phyloP scores from a whole-genome alignment of 2,888 invertebrate genomes.

The Campoplex nolae region DNA sequence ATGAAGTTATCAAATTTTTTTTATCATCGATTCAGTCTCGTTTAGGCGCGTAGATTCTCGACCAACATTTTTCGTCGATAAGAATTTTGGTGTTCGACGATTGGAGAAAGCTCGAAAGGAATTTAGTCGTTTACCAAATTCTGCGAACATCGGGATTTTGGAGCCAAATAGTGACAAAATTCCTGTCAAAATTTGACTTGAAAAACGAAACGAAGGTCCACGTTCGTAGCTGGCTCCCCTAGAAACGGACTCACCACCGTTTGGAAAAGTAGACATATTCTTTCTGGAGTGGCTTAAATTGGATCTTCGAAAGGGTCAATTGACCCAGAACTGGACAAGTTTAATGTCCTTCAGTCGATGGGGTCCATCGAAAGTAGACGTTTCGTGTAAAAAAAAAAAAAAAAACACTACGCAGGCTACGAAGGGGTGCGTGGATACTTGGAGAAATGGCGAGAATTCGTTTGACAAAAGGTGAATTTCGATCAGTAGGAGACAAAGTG shows the following conservation, averaged over 20 bases:
- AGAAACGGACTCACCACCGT: background rate
- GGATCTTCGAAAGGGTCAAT: conserved; percentile 22
- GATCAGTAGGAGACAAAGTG: background rate
- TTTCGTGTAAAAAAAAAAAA: conserved; percentile 8
- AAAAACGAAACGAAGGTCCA: background rate
- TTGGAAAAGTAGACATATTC: background rate
- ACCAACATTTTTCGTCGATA: background rate
- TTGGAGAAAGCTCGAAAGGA: background rate
- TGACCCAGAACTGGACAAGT: conserved; percentile 33
- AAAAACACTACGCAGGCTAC: background rate
- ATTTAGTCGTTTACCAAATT: background rate
- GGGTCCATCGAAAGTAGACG: conserved; percentile 18
- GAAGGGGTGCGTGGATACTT: background rate
- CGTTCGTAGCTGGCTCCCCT: background rate
- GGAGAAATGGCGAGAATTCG: background rate
- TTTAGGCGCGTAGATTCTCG: background rate
- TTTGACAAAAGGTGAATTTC: background rate
- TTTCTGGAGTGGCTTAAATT: conserved; percentile 24
- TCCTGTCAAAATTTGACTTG: background rate
- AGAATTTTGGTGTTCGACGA: background rate
- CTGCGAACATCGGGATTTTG: too few species aligned
- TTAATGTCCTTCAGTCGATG: conserved; percentile 23
- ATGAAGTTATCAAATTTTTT: background rate
- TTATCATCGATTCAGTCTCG: background rate
- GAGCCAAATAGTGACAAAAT: background rate